Percentiles rank a stretch among this genome's conserved stretches.
Evolutionary conservation across 2,113 vertebrate genomes (phyloP).

Genomic region (Cyanoliseus patagonus): DNA sequence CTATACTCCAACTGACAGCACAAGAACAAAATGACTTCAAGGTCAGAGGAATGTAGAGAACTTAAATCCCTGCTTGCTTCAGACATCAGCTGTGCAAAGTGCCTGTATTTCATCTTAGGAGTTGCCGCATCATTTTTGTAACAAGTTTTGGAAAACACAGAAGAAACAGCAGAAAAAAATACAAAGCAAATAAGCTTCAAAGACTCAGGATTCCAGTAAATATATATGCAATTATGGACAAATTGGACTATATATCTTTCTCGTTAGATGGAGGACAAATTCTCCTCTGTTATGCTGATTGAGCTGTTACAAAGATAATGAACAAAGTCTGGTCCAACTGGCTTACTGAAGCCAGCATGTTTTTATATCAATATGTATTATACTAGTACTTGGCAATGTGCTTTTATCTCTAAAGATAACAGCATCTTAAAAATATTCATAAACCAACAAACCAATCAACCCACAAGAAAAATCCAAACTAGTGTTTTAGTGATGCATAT

Average conservation of each 20-base stretch:
- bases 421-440: background rate
- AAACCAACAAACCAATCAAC: background rate
- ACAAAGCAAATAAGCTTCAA: background rate
- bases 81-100: background rate
- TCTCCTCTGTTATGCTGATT: background rate
- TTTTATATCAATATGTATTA: background rate
- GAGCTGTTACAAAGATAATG: constrained; percentile 17
- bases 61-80: background rate
- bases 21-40: constrained; percentile 20
- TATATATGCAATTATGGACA: background rate
- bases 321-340: background rate
- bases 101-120: background rate
- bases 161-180: background rate
- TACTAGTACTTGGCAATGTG: background rate
- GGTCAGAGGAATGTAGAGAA: constrained; percentile 19
- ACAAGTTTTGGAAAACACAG: background rate
- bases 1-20: background rate
- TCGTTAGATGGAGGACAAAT: constrained; percentile 23
- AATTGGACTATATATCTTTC: background rate
- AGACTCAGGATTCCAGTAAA: background rate
- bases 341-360: background rate
- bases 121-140: background rate
- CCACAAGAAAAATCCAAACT: background rate
- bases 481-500: background rate
- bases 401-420: background rate